Conservation (phyloP, 92 coral and sea anemone species). For the Actinernus sp. region DNA sequence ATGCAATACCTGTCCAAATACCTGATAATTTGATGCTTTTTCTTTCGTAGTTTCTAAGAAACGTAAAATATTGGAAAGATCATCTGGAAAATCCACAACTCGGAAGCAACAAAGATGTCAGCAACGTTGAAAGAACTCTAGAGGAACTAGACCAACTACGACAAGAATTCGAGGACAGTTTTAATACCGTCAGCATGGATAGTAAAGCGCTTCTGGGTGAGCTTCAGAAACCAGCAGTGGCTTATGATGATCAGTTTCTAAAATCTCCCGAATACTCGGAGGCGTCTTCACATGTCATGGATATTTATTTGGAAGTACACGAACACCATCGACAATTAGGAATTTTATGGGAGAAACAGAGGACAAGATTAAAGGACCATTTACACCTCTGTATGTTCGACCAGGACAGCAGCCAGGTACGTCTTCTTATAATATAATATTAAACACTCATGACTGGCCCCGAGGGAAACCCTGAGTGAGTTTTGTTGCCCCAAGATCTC, state of each 20-base stretch:
- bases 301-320: constrained; percentile 93
- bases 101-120: constrained; percentile 64
- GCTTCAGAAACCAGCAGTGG: constrained; percentile 86
- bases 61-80: constrained; percentile 88
- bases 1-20: too few relatives aligned
- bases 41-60: constrained; percentile 81
- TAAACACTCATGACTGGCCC: too few relatives aligned
- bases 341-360: constrained; percentile 89
- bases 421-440: too few relatives aligned
- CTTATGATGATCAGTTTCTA: constrained; percentile 81
- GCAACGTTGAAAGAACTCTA: constrained; percentile 71
- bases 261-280: constrained; percentile 96
- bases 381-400: constrained; percentile 96
- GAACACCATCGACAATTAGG: constrained; percentile 98
- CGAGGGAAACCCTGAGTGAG: too few relatives aligned
- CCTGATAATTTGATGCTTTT: background rate
- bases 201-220: constrained; percentile 95
- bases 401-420: constrained; percentile 98
- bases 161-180: constrained; percentile 91
- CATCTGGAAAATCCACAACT: constrained; percentile 70
- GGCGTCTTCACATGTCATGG: constrained; percentile 99
- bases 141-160: constrained; percentile 71
- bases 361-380: constrained; percentile 79
- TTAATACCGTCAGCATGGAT: constrained; percentile 91
- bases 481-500: too few relatives aligned